Evolutionary conservation across 1,140 invertebrate species (phyloP).

Genomic region (Meloidogyne hapla): DNA sequence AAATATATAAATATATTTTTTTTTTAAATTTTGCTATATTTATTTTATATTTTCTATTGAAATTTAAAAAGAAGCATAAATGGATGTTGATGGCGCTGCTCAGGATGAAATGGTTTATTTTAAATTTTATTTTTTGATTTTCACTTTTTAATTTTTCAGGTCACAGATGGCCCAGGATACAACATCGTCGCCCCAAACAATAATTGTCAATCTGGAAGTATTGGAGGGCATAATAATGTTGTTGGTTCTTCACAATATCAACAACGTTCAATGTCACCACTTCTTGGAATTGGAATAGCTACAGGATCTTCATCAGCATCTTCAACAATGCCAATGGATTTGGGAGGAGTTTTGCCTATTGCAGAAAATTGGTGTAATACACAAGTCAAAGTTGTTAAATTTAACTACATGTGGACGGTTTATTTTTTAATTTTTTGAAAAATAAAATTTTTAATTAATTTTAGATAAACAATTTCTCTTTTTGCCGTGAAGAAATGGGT

Average conservation of each 20-base stretch:
- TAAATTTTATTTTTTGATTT: neutral
- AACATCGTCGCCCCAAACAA: slow-evolving; percentile 17
- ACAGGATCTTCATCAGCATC: neutral
- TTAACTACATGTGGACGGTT: slow-evolving; percentile 96
- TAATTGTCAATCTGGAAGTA: neutral
- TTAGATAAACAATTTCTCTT: slow-evolving; percentile 98
- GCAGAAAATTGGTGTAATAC: slow-evolving; percentile 95
- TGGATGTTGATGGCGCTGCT: slow-evolving; percentile 36
- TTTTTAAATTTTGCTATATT: neutral
- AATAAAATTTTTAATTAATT: neutral
- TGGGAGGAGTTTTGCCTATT: slow-evolving; percentile 63
- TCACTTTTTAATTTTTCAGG: neutral
- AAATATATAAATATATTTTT: neutral
- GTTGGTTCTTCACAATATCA: slow-evolving; percentile 31
- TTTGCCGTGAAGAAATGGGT: slow-evolving; percentile 72
- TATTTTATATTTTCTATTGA: neutral
- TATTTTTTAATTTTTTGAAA: neutral
- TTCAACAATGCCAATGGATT: slow-evolving; percentile 21
- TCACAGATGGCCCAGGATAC: slow-evolving; percentile 37
- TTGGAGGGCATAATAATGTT: neutral
- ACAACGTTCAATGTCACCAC: slow-evolving; percentile 36
- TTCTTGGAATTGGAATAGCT: slow-evolving; percentile 29
- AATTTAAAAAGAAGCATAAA: neutral
- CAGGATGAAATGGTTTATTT: slow-evolving; percentile 33
- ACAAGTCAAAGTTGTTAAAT: slow-evolving; percentile 95